These are phyloP conservation scores for Danio tinwini DNA, from an alignment of 2,797 vertebrate genomes.

Conservation along the genomic window DNA sequence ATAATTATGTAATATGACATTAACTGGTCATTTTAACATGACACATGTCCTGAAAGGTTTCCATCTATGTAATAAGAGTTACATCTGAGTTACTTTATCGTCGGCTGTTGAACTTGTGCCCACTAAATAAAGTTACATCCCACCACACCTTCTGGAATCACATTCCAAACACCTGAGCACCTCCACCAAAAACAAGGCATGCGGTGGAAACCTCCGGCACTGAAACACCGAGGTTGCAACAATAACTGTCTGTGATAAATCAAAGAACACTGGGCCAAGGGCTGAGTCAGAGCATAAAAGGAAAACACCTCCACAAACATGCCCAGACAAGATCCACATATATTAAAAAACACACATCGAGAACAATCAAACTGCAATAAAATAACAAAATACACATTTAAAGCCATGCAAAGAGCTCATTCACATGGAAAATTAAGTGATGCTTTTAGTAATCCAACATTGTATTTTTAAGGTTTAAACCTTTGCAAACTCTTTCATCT, in stretches of 20 bases:
- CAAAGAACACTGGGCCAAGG: constrained; percentile 43
- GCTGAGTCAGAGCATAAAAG: constrained; percentile 37
- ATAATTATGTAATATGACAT: too few species aligned
- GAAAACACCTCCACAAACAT: constrained; percentile 50
- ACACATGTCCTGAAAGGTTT: background rate
- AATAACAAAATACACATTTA: background rate
- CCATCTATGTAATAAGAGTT: background rate
- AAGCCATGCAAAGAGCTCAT: background rate
- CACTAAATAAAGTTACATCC: constrained; percentile 9
- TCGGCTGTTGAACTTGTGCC: background rate
- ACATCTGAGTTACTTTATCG: background rate
- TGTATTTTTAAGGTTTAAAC: background rate
- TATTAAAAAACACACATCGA: background rate
- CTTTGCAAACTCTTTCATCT: background rate
- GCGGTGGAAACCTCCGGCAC: constrained; percentile 37
- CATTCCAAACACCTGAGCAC: constrained; percentile 53
- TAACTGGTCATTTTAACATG: too few species aligned
- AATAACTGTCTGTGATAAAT: constrained; percentile 35
- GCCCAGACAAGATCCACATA: constrained; percentile 30
- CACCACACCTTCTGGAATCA: constrained; percentile 52
- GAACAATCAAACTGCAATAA: background rate
- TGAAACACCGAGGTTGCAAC: constrained; percentile 37
- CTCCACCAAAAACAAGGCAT: constrained; percentile 53
- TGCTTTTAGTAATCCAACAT: background rate
- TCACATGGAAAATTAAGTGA: background rate